These are phyloP conservation scores for Euwallacea fornicatus DNA, from an alignment of 1,140 invertebrate genomes.

Conservation along the genomic window DNA sequence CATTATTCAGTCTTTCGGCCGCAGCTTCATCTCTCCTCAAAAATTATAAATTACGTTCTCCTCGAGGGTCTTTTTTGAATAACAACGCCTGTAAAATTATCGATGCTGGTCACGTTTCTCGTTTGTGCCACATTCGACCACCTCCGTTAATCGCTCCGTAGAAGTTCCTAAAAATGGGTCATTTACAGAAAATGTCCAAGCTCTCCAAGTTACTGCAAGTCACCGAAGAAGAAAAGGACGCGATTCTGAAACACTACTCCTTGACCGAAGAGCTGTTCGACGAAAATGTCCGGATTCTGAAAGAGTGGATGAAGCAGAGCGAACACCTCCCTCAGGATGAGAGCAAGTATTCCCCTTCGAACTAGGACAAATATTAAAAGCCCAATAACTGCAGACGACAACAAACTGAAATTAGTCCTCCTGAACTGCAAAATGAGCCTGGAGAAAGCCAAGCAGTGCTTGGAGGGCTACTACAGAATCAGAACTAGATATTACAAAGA, in stretches of 20 bases:
- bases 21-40: too few relatives aligned
- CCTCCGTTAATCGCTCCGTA: too few relatives aligned
- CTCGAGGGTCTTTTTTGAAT: too few relatives aligned
- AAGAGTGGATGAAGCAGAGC: conserved; percentile 27
- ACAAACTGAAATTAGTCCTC: conserved; percentile 21
- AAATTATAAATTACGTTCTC: too few relatives aligned
- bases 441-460: conserved; percentile 35
- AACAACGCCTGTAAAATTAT: too few relatives aligned
- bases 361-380: neutral
- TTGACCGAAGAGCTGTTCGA: conserved; percentile 34
- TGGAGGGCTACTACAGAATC: conserved; percentile 35
- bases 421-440: conserved; percentile 40
- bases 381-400: conserved; percentile 13
- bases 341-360: conserved; percentile 15
- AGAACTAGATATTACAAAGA: conserved; percentile 29
- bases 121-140: too few relatives aligned
- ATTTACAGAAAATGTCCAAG: conserved; percentile 31
- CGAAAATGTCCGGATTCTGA: conserved; percentile 29
- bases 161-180: too few relatives aligned
- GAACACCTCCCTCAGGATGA: conserved; percentile 33
- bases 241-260: conserved; percentile 29
- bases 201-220: conserved; percentile 32
- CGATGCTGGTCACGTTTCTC: too few relatives aligned
- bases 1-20: too few relatives aligned
- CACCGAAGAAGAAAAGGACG: conserved; percentile 36